Base-by-base conservation (phyloP, 2,888 invertebrate genomes). In the Drosophila borealis region DNA sequence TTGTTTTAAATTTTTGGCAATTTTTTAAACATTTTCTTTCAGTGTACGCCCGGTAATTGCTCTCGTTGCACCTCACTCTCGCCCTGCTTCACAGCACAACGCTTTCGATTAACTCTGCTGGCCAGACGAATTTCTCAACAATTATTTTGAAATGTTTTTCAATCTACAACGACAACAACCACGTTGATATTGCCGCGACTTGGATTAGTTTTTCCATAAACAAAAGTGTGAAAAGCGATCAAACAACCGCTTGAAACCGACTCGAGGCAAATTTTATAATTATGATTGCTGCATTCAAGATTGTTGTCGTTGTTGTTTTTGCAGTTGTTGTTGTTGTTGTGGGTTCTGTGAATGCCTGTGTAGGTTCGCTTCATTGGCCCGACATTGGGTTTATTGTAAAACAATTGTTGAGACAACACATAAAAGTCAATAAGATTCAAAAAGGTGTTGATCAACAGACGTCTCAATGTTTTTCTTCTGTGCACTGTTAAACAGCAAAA, bases 121-220 rank as follows among this genome's bases (percentile, higher is more conserved):
- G 59, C 69, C 83, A 71, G 61, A 86, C 76, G 77, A 82, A 89
- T 87, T 87, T 87, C 86, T 83, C 89, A 87, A 87, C 86, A 88
- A 89, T 89, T 86, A 89, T 82, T 86, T 89, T 74, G 78, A 87
- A 89, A 83, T 83, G 81, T 70, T 87, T 86, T 83, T 88, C 89
- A 88, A 84, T 89, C 66, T 56, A 79, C 68, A 74, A 61, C 51
- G 68, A 4, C 17, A 14, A 44, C 10, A 54, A 42, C 11, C 13
- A 61, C 61, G 61, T 62, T 55, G 55, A 67, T 6, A 6, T 6
- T 25, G 25, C 6, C 6, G 48, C 36, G 50, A 61, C 66, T 68
- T 68, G 54, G 63, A 63, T 80, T 75, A 54, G 75, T 44, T 79
- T 74, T 79, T 79, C 79, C 80, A 86, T 76, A 59, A 61, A 48